Conservation (phyloP, 2,113 vertebrate genomes). For the Anoplopoma fimbria region DNA sequence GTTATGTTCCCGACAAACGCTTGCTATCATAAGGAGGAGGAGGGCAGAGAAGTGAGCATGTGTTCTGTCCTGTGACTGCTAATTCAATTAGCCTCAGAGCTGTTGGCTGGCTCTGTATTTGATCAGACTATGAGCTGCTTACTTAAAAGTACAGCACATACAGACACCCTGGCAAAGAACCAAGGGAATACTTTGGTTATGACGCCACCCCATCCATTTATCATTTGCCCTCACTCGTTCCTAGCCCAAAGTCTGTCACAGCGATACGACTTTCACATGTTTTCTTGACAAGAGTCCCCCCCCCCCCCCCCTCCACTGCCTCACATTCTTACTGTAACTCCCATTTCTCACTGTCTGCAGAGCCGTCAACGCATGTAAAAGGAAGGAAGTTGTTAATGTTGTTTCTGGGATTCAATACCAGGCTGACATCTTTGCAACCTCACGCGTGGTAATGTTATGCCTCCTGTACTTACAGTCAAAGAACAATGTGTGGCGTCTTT, state of each 20-base stretch:
- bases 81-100: slow-evolving; percentile 68
- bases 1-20: slow-evolving; percentile 5
- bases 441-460: slow-evolving; percentile 34
- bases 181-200: not conserved
- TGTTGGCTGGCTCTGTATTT: slow-evolving; percentile 25
- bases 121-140: slow-evolving; percentile 38
- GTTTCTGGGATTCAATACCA: slow-evolving; percentile 41
- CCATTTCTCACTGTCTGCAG: slow-evolving; percentile 20
- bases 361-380: slow-evolving; percentile 23
- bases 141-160: slow-evolving; percentile 32
- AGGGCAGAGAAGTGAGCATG: slow-evolving; percentile 41
- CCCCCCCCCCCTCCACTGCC: not conserved
- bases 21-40: slow-evolving; percentile 18
- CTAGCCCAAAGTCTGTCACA: not conserved
- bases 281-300: slow-evolving; percentile 11
- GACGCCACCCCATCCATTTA: slow-evolving; percentile 13
- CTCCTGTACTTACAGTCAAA: slow-evolving; percentile 8
- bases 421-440: slow-evolving; percentile 16
- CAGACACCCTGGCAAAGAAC: slow-evolving; percentile 1
- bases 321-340: slow-evolving; percentile 17
- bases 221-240: slow-evolving; percentile 1
- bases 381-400: slow-evolving; percentile 62
- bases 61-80: slow-evolving; percentile 76
- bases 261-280: slow-evolving; percentile 10
- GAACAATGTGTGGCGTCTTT: slow-evolving; percentile 4